These are phyloP conservation scores for Micrasema longulum DNA, from an alignment of 1,140 invertebrate species.

Conservation along the genomic window DNA sequence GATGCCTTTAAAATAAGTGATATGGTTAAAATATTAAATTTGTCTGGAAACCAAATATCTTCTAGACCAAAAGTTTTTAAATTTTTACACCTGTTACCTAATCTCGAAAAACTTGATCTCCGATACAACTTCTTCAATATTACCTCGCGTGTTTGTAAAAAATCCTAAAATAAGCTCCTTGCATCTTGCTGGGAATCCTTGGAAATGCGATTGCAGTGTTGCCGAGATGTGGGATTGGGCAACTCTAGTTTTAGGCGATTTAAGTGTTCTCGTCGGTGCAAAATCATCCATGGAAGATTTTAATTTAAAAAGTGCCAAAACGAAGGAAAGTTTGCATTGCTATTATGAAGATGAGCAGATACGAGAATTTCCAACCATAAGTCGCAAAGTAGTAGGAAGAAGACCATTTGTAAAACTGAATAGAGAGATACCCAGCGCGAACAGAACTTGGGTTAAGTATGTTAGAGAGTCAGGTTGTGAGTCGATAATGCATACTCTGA, in stretches of 20 bases:
- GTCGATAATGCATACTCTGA: conserved; percentile 65
- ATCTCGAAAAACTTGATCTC: conserved; percentile 73
- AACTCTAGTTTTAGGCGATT: conserved; percentile 72
- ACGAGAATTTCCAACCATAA: conserved; percentile 66
- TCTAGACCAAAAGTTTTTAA: conserved; percentile 65
- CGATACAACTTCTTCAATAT: conserved; percentile 74
- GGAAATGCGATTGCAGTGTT: conserved; percentile 77
- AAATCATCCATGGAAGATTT: conserved; percentile 71
- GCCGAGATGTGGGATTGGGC: conserved; percentile 81
- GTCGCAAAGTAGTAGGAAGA: conserved; percentile 66
- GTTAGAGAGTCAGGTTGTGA: conserved; percentile 76
- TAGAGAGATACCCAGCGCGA: conserved; percentile 69
- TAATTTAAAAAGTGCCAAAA: conserved; percentile 70
- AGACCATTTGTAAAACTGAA: conserved; percentile 70
- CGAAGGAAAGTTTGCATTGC: conserved; percentile 75
- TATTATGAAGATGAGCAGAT: conserved; percentile 72
- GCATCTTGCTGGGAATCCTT: conserved; percentile 77
- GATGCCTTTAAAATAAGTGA: conserved; percentile 73
- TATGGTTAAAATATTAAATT: conserved; percentile 74
- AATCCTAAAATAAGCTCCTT: conserved; percentile 71
- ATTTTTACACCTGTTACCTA: conserved; percentile 71
- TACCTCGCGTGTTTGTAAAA: conserved; percentile 69
- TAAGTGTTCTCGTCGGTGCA: conserved; percentile 75
- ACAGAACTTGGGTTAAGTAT: conserved; percentile 80
- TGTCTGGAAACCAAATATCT: conserved; percentile 73